Conservation (phyloP, 1,140 invertebrate species). For the Microplitis mediator region DNA sequence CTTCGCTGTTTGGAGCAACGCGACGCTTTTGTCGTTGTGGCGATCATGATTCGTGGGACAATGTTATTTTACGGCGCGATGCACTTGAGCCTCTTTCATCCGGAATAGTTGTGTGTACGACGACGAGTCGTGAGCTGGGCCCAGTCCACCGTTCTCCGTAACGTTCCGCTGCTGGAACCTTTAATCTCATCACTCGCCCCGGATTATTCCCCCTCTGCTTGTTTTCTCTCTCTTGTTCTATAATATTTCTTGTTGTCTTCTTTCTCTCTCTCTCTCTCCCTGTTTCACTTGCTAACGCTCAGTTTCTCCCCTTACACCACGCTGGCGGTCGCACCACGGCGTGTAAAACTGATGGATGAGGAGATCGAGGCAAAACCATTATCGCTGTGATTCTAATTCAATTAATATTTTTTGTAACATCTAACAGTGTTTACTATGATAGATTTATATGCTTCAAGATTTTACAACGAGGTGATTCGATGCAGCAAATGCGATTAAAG, state of each 20-base stretch:
- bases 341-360: slow-evolving; percentile 22
- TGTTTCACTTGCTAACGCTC: neutral
- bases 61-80: slow-evolving; percentile 63
- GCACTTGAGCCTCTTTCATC: slow-evolving; percentile 62
- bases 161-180: slow-evolving; percentile 51
- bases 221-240: neutral
- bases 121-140: slow-evolving; percentile 23
- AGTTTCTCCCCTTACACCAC: neutral
- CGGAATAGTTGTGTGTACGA: slow-evolving; percentile 41
- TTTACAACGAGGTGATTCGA: neutral
- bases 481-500: neutral
- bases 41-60: slow-evolving; percentile 50
- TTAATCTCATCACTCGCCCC: slow-evolving; percentile 61
- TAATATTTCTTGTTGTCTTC: slow-evolving; percentile 8
- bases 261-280: neutral
- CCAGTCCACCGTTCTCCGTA: slow-evolving; percentile 33
- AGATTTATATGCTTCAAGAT: neutral
- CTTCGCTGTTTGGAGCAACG: neutral
- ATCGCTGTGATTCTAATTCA: slow-evolving; percentile 16
- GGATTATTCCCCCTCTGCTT: slow-evolving; percentile 49
- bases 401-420: slow-evolving; percentile 9
- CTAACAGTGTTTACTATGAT: neutral
- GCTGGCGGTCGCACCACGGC: neutral
- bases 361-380: slow-evolving; percentile 15
- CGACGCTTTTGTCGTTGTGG: neutral